Evolutionary conservation across 2,113 vertebrate species (phyloP).

Genomic region (Calyptomena viridis): DNA sequence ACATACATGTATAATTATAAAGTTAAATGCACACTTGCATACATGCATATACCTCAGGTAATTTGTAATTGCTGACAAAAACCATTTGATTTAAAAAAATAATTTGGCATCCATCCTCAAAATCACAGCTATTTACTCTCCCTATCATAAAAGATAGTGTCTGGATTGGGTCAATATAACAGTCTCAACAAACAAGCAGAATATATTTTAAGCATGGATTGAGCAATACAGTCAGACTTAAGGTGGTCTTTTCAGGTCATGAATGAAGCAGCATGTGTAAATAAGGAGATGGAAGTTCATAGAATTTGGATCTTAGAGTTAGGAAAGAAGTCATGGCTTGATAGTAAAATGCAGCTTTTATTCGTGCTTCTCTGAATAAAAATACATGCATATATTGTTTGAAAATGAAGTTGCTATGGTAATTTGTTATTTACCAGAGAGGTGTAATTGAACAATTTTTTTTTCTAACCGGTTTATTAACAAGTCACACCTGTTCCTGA

Average conservation of each 20-base stretch:
- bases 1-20: neutral
- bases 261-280: neutral
- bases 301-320: neutral
- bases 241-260: neutral
- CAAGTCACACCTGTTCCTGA: conserved; percentile 71
- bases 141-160: neutral
- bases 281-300: neutral
- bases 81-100: neutral
- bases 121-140: neutral
- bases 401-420: conserved; percentile 65
- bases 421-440: conserved; percentile 64
- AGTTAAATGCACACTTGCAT: neutral
- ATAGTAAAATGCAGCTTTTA: neutral
- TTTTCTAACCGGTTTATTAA: conserved; percentile 52
- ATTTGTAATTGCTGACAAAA: neutral
- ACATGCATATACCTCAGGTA: neutral
- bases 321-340: neutral
- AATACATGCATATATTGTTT: conserved; percentile 37
- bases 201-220: neutral
- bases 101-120: neutral
- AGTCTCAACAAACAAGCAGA: neutral
- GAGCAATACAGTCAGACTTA: neutral
- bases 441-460: conserved; percentile 44
- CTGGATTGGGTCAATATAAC: neutral
- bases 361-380: neutral